Percentiles rank a stretch among this genome's conserved stretches.
These are phyloP conservation scores for Dascyllus trimaculatus DNA, from an alignment of 2,113 vertebrate species.

Conservation along the genomic window DNA sequence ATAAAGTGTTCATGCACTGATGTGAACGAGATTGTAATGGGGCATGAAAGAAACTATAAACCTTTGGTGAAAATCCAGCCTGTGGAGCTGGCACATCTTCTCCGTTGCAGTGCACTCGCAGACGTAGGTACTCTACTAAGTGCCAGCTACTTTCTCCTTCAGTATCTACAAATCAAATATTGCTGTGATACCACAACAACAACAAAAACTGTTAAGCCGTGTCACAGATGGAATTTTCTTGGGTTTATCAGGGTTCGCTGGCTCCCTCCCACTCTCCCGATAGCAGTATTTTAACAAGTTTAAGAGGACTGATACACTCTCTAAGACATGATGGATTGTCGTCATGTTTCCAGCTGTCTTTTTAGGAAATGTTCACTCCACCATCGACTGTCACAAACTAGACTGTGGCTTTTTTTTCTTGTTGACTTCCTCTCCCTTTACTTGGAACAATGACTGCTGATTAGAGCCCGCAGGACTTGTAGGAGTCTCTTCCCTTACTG, in stretches of 20 bases:
- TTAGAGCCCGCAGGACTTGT: no score
- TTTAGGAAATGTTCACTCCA: neutral
- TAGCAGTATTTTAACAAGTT: neutral
- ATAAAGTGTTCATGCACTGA: neutral
- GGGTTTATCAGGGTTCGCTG: constrained; percentile 18
- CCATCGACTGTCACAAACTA: neutral
- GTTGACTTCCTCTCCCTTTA: neutral
- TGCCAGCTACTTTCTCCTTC: constrained; percentile 6
- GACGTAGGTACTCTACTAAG: neutral
- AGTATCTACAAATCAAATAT: constrained; percentile 21
- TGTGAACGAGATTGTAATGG: neutral
- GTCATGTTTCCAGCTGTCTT: constrained; percentile 1
- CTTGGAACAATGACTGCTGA: neutral
- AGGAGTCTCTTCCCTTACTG: no score
- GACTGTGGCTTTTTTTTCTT: neutral
- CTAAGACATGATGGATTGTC: constrained; percentile 4
- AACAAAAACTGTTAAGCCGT: constrained; percentile 16
- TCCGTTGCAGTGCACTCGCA: neutral
- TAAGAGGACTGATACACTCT: neutral
- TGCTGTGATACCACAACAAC: constrained; percentile 8
- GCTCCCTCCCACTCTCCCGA: constrained; percentile 29
- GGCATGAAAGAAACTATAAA: constrained; percentile 3
- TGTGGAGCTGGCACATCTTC: neutral
- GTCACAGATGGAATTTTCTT: constrained; percentile 1
- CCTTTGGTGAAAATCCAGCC: constrained; percentile 34